These are phyloP conservation scores for Cenopis cana DNA, from an alignment of 2,888 invertebrate species.

Conservation along the genomic window DNA sequence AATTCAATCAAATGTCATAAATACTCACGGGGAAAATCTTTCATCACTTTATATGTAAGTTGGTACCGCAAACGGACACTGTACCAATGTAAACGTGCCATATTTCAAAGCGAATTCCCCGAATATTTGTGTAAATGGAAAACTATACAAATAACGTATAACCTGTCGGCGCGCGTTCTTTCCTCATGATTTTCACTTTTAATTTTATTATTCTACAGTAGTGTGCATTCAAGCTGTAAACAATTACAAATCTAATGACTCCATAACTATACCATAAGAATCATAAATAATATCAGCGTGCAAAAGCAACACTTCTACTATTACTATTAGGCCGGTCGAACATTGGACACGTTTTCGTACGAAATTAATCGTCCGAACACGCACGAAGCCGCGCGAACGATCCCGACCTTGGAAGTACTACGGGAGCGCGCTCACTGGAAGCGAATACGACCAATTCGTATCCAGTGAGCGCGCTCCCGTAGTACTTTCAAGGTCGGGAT, in stretches of 20 bases:
- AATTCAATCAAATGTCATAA: no score
- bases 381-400: no score
- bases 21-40: no score
- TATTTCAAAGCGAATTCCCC: background rate
- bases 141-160: constrained; percentile 12
- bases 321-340: no score
- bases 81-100: background rate
- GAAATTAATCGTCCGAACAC: no score
- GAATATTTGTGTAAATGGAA: background rate
- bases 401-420: no score
- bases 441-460: no score
- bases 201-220: constrained; percentile 20
- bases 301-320: background rate
- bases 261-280: constrained; percentile 14
- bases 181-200: constrained; percentile 16
- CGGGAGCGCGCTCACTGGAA: no score
- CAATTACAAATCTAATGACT: constrained; percentile 37
- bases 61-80: background rate
- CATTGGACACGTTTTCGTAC: no score
- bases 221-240: constrained; percentile 33
- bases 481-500: no score
- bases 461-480: no score
- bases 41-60: background rate
- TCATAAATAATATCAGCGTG: constrained; percentile 11
- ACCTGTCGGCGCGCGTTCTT: background rate